Percentiles rank a stretch among this genome's conserved stretches.
These are phyloP conservation scores for Heliconius hortense DNA, from an alignment of 2,888 invertebrate species.

Conservation along the genomic window DNA sequence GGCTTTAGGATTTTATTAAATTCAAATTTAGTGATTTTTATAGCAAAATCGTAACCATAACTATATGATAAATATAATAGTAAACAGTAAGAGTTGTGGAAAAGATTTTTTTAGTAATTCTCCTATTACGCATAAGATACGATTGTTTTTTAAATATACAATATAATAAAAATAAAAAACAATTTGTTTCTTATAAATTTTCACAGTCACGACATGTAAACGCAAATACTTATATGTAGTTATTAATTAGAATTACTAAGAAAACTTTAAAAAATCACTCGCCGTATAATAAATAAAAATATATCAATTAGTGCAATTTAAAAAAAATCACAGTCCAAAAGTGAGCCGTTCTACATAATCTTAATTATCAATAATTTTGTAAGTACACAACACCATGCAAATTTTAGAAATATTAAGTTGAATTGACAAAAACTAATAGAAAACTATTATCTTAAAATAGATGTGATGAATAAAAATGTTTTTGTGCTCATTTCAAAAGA, in stretches of 20 bases:
- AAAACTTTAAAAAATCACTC: neutral
- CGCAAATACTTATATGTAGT: neutral
- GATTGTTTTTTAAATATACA: no score
- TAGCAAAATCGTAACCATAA: no score
- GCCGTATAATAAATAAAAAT: neutral
- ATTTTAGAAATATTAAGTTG: neutral
- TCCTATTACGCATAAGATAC: neutral
- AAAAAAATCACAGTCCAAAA: slow-evolving; percentile 14
- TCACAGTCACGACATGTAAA: neutral
- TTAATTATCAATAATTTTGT: slow-evolving; percentile 19
- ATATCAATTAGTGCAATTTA: neutral
- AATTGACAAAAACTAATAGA: neutral
- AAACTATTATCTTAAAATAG: neutral
- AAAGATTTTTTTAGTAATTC: neutral
- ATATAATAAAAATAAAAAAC: neutral
- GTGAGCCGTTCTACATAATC: slow-evolving; percentile 28
- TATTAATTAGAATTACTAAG: neutral
- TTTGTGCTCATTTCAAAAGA: slow-evolving; percentile 17
- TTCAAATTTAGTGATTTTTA: no score
- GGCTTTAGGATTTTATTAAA: no score
- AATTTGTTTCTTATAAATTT: neutral
- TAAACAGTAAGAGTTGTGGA: neutral
- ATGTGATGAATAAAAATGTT: neutral
- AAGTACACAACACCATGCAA: slow-evolving; percentile 30
- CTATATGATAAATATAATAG: no score